phyloP scores from a whole-genome alignment of 2,113 vertebrate genomes.

The Entosphenus tridentatus region DNA sequence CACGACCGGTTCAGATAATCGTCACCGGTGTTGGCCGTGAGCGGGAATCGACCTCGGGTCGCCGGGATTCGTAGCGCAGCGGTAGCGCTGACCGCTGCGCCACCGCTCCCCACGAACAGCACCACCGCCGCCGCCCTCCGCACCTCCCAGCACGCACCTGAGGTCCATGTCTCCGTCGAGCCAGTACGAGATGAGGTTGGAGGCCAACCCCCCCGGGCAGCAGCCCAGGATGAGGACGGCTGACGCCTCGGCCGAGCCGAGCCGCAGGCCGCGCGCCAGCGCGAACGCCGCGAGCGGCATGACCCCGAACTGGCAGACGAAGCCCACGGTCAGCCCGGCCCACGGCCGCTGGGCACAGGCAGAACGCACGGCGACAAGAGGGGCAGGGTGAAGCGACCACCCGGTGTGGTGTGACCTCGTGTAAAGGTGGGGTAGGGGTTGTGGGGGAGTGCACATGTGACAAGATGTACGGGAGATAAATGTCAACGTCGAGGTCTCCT shows the following conservation, averaged over 20 bases:
- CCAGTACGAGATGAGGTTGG: constrained; percentile 29
- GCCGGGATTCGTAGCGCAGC: background rate
- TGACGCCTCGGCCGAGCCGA: constrained; percentile 17
- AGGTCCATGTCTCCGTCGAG: constrained; percentile 34
- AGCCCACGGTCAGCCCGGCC: constrained; percentile 19
- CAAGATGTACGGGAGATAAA: too few relatives aligned
- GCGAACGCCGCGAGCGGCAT: constrained; percentile 26
- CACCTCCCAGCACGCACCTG: constrained; percentile 17
- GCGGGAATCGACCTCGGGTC: background rate
- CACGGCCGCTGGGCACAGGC: constrained; percentile 14
- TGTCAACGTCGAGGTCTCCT: too few relatives aligned
- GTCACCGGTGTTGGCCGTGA: background rate
- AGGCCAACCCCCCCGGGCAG: constrained; percentile 23
- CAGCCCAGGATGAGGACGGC: constrained; percentile 24
- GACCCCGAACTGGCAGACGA: constrained; percentile 26
- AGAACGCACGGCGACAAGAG: too few relatives aligned
- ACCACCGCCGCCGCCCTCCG: background rate
- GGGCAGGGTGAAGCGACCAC: too few relatives aligned
- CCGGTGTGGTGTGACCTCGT: too few relatives aligned
- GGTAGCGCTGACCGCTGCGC: too few relatives aligned
- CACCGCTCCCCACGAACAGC: too few relatives aligned
- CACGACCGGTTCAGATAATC: too few relatives aligned
- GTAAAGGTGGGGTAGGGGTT: too few relatives aligned
- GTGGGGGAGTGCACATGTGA: too few relatives aligned
- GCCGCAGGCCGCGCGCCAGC: constrained; percentile 16